Evolutionary conservation across 2,797 vertebrate genomes (phyloP), one percentile per base, ranked within the genome.

Genomic region (Falco novaeseelandiae): DNA sequence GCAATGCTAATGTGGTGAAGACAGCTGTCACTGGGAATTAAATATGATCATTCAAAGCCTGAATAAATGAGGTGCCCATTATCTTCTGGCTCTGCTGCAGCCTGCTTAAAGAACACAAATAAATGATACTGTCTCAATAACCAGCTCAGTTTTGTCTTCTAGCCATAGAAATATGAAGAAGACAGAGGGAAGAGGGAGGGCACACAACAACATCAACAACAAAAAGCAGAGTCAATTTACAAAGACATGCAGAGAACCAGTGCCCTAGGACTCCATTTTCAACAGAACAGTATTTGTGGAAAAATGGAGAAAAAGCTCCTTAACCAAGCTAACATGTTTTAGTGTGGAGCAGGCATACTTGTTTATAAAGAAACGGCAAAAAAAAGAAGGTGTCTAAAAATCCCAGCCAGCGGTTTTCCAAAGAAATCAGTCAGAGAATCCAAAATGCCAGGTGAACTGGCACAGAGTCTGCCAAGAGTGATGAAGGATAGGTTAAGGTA

Each of bases 11-110:
- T 98, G 83, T 78, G 89, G 93, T 87, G 95, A 98, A 98, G 98
- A 98, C 98, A 98, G 98, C 98, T 98, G 98, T 98, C 98, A 98
- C 98, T 96, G 97, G 96, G 98, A 98, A 98, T 98, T 98, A 98
- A 98, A 98, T 98, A 98, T 98, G 98, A 98, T 98, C 98, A 98
- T 98, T 98, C 97, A 98, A 98, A 98, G 98, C 97, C 97, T 98
- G 98, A 98, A 98, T 98, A 98, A 98, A 98, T 98, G 98, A 98
- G 98, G 97, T 98, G 91, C 98, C 98, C 98, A 98, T 98, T 98
- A 98, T 98, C 97, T 98, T 98, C 98, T 98, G 98, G 98, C 98
- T 98, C 97, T 97, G 97, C 98, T 97, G 98, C 98, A 98, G 98
- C 96, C 97, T 98, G 97, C 97, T 98, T 97, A 95, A 97, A 98